Base-by-base conservation (phyloP, 2,797 vertebrate species). In the Clarias fuscus region DNA sequence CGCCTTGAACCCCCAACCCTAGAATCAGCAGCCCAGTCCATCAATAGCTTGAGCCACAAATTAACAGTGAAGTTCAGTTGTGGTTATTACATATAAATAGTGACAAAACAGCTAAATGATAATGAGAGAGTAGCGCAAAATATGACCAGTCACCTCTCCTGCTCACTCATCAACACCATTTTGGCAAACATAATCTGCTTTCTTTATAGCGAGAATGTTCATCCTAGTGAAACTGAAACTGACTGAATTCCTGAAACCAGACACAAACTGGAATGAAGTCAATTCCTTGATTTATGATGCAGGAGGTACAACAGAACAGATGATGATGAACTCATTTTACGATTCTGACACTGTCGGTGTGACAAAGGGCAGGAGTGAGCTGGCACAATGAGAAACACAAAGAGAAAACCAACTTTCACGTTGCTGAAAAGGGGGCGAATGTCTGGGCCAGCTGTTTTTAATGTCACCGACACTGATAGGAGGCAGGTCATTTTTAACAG, bases 251-350 rank as follows among this genome's bases (percentile, higher is more conserved):
- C 72, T 75, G 53, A 87, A 65, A 79, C 59, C 72, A 86, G 81
- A 75, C 64, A 53, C 70, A 70, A 84, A 73, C 33, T 61, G 27
- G 62, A 33, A 59, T 27, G 17, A 64, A 78, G 27, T 59, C 37
- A 22, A 84, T 56, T 64, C 17, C 13, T 85, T 94, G 90, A 94
- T 94, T 95, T 94, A 95, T 94, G 93, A 91, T 93, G 37, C 91
- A 88, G 81, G 90, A 91, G 87, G 94, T 93, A 95, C 92, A 95
- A 94, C 87, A 90, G 87, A 94, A 93, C 90, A 91, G 90, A 91
- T 91, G 91, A 95, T 94, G 94, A 96, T 95, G 94, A 95, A 95
- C 94, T 95, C 92, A 92, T 94, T 96, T 95, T 95, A 95, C 95
- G 92, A 95, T 93, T 92, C 92, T 91, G 92, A 94, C 93, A 92